Evolutionary conservation across 1,140 invertebrate species (phyloP).

Genomic region (Drosophila chauvacae): DNA sequence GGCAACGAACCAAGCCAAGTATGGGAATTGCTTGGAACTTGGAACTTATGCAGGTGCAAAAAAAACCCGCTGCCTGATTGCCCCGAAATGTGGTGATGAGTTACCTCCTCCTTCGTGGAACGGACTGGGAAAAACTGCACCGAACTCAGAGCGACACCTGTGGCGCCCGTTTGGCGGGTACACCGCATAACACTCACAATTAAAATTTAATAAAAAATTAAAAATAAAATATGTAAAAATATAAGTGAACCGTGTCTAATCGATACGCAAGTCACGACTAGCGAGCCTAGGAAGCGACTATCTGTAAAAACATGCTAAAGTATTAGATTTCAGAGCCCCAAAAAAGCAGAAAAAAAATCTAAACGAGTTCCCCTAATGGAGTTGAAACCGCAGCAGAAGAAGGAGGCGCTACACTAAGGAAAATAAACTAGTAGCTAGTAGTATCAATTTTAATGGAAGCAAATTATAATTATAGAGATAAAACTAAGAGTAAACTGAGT

Average conservation of each 20-base stretch:
- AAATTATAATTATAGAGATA: neutral
- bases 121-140: constrained; percentile 7
- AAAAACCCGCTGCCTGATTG: constrained; percentile 32
- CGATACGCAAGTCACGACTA: constrained; percentile 47
- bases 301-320: constrained; percentile 51
- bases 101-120: constrained; percentile 12
- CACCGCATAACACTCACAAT: constrained; percentile 57
- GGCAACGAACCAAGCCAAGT: constrained; percentile 26
- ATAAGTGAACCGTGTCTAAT: constrained; percentile 14
- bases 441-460: neutral
- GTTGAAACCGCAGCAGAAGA: constrained; percentile 26
- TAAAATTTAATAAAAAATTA: constrained; percentile 65
- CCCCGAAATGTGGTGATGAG: constrained; percentile 56
- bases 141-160: constrained; percentile 37
- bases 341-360: constrained; percentile 6
- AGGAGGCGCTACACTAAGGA: constrained; percentile 23
- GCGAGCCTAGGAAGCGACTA: constrained; percentile 61
- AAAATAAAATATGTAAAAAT: constrained; percentile 30
- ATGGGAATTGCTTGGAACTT: constrained; percentile 1
- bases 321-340: constrained; percentile 71
- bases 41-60: constrained; percentile 5
- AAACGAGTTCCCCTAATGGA: constrained; percentile 61
- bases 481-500: neutral
- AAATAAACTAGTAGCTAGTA: neutral
- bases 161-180: constrained; percentile 67